Percentiles rank a stretch among this genome's conserved stretches.
phyloP scores from a whole-genome alignment of 2,113 vertebrate genomes.

The Platanista minor region DNA sequence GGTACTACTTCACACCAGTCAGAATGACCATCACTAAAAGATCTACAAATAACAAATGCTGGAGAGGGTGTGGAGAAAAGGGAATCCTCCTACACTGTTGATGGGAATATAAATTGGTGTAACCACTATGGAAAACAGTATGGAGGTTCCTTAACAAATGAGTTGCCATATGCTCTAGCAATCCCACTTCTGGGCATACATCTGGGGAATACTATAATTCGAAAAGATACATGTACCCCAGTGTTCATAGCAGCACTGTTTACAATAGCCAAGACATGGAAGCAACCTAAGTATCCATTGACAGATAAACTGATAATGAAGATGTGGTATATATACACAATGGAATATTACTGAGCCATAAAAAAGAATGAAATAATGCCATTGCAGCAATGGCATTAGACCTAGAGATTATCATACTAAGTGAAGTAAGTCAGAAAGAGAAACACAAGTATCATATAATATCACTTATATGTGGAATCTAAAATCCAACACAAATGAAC shows the following conservation, averaged over 20 bases:
- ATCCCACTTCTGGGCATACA: neutral
- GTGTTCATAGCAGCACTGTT: neutral
- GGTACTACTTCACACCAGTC: neutral
- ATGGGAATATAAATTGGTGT: neutral
- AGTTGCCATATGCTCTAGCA: neutral
- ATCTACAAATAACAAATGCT: neutral
- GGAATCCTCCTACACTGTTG: neutral
- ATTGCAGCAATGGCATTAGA: neutral
- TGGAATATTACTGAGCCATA: neutral
- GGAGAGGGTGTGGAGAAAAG: neutral
- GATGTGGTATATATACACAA: neutral
- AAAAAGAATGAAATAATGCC: neutral
- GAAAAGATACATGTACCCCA: neutral
- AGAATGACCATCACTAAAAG: neutral
- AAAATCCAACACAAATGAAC: neutral
- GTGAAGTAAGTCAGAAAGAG: neutral
- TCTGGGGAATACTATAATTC: neutral
- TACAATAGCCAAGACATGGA: neutral
- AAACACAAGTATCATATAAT: neutral
- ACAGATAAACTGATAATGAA: neutral
- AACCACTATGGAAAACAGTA: neutral
- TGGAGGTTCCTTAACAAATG: neutral
- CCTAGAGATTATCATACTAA: neutral
- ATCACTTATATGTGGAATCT: neutral
- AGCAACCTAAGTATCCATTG: neutral